Evolutionary conservation across 2,888 invertebrate genomes (phyloP), one percentile per base, ranked within the genome.

Genomic region (Noctua comes): DNA sequence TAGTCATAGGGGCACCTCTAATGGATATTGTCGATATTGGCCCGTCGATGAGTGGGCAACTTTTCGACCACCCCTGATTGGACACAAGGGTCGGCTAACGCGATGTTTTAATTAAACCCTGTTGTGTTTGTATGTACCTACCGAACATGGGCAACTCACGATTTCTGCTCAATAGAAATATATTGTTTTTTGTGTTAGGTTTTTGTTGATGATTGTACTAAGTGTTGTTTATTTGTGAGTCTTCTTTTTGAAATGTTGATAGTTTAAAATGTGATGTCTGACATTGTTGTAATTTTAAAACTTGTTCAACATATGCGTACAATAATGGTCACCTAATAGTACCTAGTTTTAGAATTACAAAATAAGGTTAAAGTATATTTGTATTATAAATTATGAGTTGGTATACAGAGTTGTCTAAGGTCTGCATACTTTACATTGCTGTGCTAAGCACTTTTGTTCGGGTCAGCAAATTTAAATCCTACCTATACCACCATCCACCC

Each of bases 21-120:
- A 94, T 94, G 93, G 93, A 92, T 92, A 93, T 92, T 92, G 92
- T 91, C 91, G 91, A 91, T 91, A 92, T 90, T 91, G 91, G 87
- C 84, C 86, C 80, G 87, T 82, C 91, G 92, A 93, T 94, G 95
- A 95, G 92, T 89, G 88, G 90, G 94, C 94, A 94, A 88, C 86
- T 89, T 90, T 90, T 87, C 85, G 91, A 89, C 92, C 91, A 90
- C 91, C 91, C 90, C 87, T 86, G 90, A 90, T 89, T 88, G 92
- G 86, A 85, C 90, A 82, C 80, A 80, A 87, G 89, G 89, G 82
- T 82, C 86, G 77, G 70, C 85, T 81, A 85, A 84, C 81, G 86
- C 84, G 87, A 89, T 88, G 90, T 89, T 89, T 89, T 89, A 89
- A 89, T 89, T 89, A 89, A 89, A 88, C 71, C 79, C 79, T 84